Evolutionary conservation across 2,113 vertebrate genomes (phyloP), one percentile per base, ranked within the genome.

Genomic region (Xenopus laevis): DNA sequence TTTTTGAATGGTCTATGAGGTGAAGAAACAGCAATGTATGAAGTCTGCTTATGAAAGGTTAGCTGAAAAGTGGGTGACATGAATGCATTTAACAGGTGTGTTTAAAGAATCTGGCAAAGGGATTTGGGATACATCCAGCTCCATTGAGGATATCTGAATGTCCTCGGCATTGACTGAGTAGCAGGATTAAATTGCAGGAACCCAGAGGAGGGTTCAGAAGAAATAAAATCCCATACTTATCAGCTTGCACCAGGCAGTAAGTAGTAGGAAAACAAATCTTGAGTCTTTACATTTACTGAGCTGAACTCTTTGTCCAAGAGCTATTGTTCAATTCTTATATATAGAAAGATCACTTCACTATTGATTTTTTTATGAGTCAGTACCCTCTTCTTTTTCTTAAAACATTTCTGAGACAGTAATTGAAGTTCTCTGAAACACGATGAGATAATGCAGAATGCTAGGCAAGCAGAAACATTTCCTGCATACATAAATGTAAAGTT

Each of bases 31-130:
- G 9, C 0, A 2, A 59, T 4, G 0, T 63, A 73, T 58, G 63
- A 77, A 53, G 59, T 71, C 70, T 83, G 73, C 68, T 69, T 77
- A 58, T 82, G 82, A 88, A 88, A 87, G 0, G 1, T 78, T 83
- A 85, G 78, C 81, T 79, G 78, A 77, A 83, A 52, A 20, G 80
- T 82, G 72, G 79, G 82, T 80, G 83, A 84, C 83, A 86, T 76
- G 78, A 87, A 87, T 88, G 77, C 81, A 58, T 85, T 83, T 82
- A 87, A 83, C 88, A 89, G 84, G 88, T 89, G 86, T 89, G 83
- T 79, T 20, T 69, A 45, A 10, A 76, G 80, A 84, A 79, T 81
- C 85, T 89, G 85, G 84, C 85, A 87, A 3, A 2, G 81, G 78
- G 13, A 21, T 4, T 72, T 88, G 85, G 82, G 79, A 52, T 65